These are phyloP conservation scores for Acropora tenuis DNA, from an alignment of 64 coral and sea anemone genomes.

Conservation along the genomic window DNA sequence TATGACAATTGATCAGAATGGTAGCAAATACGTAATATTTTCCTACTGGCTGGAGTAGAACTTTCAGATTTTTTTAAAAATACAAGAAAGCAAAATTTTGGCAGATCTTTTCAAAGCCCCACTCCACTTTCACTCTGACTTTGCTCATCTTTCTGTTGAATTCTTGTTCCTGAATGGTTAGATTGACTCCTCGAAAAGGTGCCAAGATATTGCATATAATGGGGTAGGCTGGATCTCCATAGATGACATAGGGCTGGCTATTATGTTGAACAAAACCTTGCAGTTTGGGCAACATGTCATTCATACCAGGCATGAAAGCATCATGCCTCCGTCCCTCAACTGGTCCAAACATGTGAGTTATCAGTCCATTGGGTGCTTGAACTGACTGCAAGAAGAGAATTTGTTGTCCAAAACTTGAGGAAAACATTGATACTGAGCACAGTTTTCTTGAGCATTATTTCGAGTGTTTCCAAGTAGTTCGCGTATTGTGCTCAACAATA, in stretches of 20 bases:
- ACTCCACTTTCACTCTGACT: constrained; percentile 23
- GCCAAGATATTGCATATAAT: constrained; percentile 13
- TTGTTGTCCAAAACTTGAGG: background rate
- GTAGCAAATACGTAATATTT: constrained; percentile 50
- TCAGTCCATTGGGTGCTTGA: constrained; percentile 33
- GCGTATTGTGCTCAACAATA: constrained; percentile 1
- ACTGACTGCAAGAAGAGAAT: constrained; percentile 20
- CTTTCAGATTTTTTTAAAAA: constrained; percentile 35
- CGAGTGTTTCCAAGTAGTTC: constrained; percentile 15
- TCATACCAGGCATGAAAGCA: constrained; percentile 21
- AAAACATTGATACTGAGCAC: background rate
- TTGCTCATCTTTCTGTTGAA: constrained; percentile 47
- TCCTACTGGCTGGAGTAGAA: constrained; percentile 20
- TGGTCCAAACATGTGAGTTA: constrained; percentile 27
- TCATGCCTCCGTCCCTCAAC: constrained; percentile 46
- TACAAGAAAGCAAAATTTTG: constrained; percentile 40
- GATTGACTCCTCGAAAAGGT: background rate
- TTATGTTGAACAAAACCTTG: constrained; percentile 4
- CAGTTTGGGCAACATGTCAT: constrained; percentile 13
- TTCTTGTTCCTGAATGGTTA: constrained; percentile 20
- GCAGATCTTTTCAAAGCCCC: constrained; percentile 42
- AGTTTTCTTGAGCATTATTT: background rate
- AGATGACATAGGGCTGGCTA: background rate
- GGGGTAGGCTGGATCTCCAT: constrained; percentile 5
- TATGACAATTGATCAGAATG: constrained; percentile 39